A percentile compares a stretch with the other conserved stretches of the same genome.
Conservation (phyloP, 2,888 invertebrate genomes). For the Bugula neritina region DNA sequence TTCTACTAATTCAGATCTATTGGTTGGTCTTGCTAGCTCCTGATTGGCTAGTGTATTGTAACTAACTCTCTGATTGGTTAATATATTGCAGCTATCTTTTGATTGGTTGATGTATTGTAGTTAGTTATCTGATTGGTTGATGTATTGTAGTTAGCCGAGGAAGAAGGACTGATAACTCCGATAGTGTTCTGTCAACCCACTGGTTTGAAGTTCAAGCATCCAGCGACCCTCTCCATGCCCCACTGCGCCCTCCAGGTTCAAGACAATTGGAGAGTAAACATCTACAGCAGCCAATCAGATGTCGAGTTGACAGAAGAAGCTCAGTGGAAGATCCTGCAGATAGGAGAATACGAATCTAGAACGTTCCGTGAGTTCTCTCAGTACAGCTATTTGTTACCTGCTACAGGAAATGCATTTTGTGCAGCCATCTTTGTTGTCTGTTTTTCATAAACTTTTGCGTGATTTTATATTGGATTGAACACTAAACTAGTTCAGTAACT, state of each 20-base stretch:
- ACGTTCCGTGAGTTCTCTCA: background rate
- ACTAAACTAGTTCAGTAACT: too few species aligned
- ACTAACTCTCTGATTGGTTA: too few species aligned
- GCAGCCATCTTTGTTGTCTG: too few species aligned
- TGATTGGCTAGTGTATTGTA: too few species aligned
- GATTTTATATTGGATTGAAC: too few species aligned
- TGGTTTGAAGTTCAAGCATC: constrained; percentile 11
- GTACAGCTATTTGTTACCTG: background rate
- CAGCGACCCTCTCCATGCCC: background rate
- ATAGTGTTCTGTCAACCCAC: constrained; percentile 15
- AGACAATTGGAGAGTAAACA: constrained; percentile 15
- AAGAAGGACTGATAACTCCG: constrained; percentile 5
- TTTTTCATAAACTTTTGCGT: too few species aligned
- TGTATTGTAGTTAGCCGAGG: background rate
- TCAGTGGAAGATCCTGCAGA: constrained; percentile 20
- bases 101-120: too few species aligned
- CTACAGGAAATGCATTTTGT: too few species aligned
- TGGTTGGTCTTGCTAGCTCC: too few species aligned
- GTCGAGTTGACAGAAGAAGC: background rate
- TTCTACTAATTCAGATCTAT: too few species aligned
- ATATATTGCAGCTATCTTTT: too few species aligned
- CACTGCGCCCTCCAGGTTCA: constrained; percentile 16
- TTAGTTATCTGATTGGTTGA: too few species aligned
- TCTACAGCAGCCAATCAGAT: background rate
- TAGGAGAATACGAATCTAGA: constrained; percentile 14